phyloP scores from a whole-genome alignment of 1,140 invertebrate genomes.

The Condylostylus longicornis region DNA sequence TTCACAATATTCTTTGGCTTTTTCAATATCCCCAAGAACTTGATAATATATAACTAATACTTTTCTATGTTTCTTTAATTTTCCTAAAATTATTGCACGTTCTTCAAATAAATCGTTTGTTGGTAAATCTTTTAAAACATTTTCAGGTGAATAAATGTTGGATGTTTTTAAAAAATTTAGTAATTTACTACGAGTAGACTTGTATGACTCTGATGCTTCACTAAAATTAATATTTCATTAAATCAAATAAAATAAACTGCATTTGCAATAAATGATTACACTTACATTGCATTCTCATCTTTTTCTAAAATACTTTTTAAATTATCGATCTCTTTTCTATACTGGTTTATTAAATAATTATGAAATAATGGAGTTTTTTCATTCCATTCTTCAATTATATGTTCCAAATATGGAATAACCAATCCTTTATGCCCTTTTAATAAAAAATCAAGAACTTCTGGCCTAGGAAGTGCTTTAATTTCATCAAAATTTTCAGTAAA shows the following conservation, averaged over 20 bases:
- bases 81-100: conserved; percentile 78
- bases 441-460: conserved; percentile 78
- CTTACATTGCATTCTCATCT: conserved; percentile 6
- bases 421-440: conserved; percentile 61
- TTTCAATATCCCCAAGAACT: conserved; percentile 60
- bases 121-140: conserved; percentile 76
- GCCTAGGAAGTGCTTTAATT: conserved; percentile 74
- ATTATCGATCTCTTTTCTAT: conserved; percentile 46
- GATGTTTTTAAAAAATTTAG: conserved; percentile 74
- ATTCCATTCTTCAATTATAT: conserved; percentile 79
- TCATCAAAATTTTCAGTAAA: conserved; percentile 85
- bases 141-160: conserved; percentile 68
- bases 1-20: conserved; percentile 75
- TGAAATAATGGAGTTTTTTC: conserved; percentile 78
- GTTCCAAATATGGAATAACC: conserved; percentile 87
- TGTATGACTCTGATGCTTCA: conserved; percentile 6
- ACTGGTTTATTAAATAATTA: conserved; percentile 77
- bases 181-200: conserved; percentile 46
- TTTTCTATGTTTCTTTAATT: conserved; percentile 80
- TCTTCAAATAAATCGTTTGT: conserved; percentile 80
- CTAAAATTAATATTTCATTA: conserved; percentile 7
- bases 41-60: conserved; percentile 81
- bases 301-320: conserved; percentile 10
- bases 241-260: too few relatives aligned
- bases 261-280: neutral